Base-by-base conservation (phyloP, 2,888 invertebrate species). In the Campoplex capitator region DNA sequence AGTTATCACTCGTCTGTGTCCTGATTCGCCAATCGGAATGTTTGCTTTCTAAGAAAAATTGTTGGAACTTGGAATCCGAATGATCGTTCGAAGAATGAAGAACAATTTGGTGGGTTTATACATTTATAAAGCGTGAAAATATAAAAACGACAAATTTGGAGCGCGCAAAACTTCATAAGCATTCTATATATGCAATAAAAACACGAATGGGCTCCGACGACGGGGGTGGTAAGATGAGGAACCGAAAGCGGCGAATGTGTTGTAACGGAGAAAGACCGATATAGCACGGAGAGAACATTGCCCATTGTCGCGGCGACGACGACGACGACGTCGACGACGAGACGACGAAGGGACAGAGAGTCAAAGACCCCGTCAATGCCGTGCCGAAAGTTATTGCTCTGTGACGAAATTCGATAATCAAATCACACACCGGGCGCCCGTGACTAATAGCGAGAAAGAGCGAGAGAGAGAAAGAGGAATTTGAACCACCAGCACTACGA, bases 331-430 rank as follows among this genome's bases (percentile, higher is more conserved):
- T 89, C 82, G 90, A 45, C 89, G 87, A 86, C 88, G 81, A 82
- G 88, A 89, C 90, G 91, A 23, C 48, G 54, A 71, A 65, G 56
- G 75, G 80, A 74, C 28, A 67, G 62, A 56, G 78, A 80, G 75
- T 81, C 83, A 78, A 81, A 85, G 79, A 85, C 81, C 56, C 80
- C 85, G 78, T 73, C 81, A 70, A 79, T 81, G 56, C 84, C 85
- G 87, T 83, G 87, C 89, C 87, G 88, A 89, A 88, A 88, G 83
- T 86, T 89, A 86, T 88, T 88, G 88, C 88, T 54, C 86, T 88
- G 89, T 89, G 88, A 90, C 90, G 88, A 88, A 90, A 87, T 85
- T 88, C 88, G 78, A 87, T 88, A 90, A 90, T 89, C 89, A 89
- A 89, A 90, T 90, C 88, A 89, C 85, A 89, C 85, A 88, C 87